A percentile compares a stretch with the other conserved stretches of the same genome.
Conservation (phyloP, 2,888 invertebrate species). For the Actias luna region DNA sequence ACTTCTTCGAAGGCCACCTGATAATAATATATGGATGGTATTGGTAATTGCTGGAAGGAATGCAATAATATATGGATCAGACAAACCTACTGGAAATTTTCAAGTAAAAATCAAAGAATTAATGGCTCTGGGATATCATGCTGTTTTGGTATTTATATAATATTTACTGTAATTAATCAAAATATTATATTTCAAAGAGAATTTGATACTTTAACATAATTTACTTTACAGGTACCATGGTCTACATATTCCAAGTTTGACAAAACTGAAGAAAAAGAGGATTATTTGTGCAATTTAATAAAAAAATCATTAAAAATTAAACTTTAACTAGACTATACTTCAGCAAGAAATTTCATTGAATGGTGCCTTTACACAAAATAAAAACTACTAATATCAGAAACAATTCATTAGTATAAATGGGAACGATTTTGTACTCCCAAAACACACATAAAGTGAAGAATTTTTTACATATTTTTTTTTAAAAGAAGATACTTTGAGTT, state of each 20-base stretch:
- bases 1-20: slow-evolving; percentile 49
- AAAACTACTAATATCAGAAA: neutral
- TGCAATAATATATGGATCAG: slow-evolving; percentile 75
- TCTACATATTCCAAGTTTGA: slow-evolving; percentile 62
- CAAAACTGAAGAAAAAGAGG: slow-evolving; percentile 49
- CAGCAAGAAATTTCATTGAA: neutral
- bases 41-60: slow-evolving; percentile 84
- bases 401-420: neutral
- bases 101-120: slow-evolving; percentile 85
- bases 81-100: slow-evolving; percentile 79
- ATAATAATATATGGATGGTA: slow-evolving; percentile 76
- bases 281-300: slow-evolving; percentile 56
- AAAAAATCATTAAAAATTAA: slow-evolving; percentile 30
- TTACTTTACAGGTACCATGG: slow-evolving; percentile 76
- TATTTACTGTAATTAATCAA: slow-evolving; percentile 22
- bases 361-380: neutral
- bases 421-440: neutral
- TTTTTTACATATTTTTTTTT: too few species aligned
- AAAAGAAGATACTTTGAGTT: too few species aligned
- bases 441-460: too few species aligned
- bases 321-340: neutral
- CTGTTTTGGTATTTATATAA: slow-evolving; percentile 73
- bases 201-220: slow-evolving; percentile 10
- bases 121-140: slow-evolving; percentile 80
- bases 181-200: slow-evolving; percentile 6